These are phyloP conservation scores for Ophioninae sp. DNA, from an alignment of 2,888 invertebrate species.

Conservation along the genomic window DNA sequence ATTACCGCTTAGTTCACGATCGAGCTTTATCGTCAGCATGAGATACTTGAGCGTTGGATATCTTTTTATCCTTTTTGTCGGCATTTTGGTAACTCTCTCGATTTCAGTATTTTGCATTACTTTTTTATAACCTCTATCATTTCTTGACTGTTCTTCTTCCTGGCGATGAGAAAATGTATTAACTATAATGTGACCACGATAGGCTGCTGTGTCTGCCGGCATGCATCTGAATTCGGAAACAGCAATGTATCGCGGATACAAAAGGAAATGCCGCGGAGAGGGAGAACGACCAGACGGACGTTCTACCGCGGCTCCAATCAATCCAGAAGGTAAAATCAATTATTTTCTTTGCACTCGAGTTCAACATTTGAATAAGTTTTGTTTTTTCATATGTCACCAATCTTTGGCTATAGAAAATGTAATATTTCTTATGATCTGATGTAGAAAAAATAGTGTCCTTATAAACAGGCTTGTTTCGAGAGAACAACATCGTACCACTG, in stretches of 20 bases:
- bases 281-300: constrained; percentile 41
- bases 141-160: neutral
- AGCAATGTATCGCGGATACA: constrained; percentile 20
- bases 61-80: constrained; percentile 43
- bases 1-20: constrained; percentile 15
- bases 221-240: constrained; percentile 22
- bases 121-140: neutral
- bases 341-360: neutral
- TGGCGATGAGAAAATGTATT: neutral
- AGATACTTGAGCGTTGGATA: constrained; percentile 47
- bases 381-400: neutral
- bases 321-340: constrained; percentile 8
- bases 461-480: neutral
- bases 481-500: too few species aligned
- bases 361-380: neutral
- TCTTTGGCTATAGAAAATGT: neutral
- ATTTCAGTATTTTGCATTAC: neutral
- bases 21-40: constrained; percentile 36
- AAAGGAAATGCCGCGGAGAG: constrained; percentile 29
- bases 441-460: neutral
- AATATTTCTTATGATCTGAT: neutral
- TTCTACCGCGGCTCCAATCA: constrained; percentile 30
- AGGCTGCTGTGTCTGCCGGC: constrained; percentile 34
- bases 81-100: constrained; percentile 45
- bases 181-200: constrained; percentile 10